phyloP scores from a whole-genome alignment of 2,888 invertebrate species.

The Sesia bembeciformis region DNA sequence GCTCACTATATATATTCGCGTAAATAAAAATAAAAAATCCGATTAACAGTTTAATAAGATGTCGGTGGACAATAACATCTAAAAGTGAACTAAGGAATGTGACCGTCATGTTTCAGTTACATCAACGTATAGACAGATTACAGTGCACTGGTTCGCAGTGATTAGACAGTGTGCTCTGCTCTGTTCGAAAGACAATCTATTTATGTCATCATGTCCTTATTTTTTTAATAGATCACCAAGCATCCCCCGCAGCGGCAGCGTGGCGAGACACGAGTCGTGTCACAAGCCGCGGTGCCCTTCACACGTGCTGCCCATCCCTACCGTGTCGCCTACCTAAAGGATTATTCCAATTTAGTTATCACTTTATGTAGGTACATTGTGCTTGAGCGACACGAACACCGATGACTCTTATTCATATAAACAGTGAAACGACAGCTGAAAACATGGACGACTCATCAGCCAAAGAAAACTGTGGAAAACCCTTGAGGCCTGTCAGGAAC shows the following conservation, averaged over 20 bases:
- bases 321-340: conserved; percentile 1
- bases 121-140: conserved; percentile 53
- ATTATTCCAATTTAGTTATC: background rate
- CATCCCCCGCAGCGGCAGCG: conserved; percentile 68
- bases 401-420: conserved; percentile 58
- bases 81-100: conserved; percentile 62
- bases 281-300: conserved; percentile 51
- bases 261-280: conserved; percentile 58
- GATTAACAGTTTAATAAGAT: conserved; percentile 20
- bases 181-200: conserved; percentile 60
- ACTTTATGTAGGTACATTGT: background rate
- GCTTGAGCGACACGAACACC: too few relatives aligned
- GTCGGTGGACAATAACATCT: conserved; percentile 54
- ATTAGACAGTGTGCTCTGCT: conserved; percentile 41
- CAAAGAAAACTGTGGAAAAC: conserved; percentile 64
- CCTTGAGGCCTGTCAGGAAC: conserved; percentile 79
- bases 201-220: conserved; percentile 72
- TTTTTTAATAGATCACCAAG: conserved; percentile 70
- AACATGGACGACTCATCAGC: conserved; percentile 46
- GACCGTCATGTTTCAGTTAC: conserved; percentile 73
- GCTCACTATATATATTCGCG: conserved; percentile 15
- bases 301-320: conserved; percentile 46
- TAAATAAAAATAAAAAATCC: conserved; percentile 15
- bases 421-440: conserved; percentile 28
- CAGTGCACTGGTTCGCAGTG: conserved; percentile 26